phyloP scores from a whole-genome alignment of 2,888 invertebrate species.

The Bellardia pandia region DNA sequence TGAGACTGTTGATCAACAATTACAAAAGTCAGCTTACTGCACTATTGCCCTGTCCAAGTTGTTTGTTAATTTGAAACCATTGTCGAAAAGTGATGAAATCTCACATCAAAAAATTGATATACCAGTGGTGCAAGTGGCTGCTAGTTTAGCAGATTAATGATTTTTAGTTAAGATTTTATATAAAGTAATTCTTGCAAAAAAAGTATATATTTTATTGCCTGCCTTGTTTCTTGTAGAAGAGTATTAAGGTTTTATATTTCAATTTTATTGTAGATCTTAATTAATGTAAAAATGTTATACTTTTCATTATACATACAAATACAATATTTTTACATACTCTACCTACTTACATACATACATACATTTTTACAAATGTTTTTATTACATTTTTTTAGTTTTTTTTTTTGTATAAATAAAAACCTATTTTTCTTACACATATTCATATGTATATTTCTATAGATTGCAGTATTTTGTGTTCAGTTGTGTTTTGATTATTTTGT shows the following conservation, averaged over 20 bases:
- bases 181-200: conserved; percentile 4
- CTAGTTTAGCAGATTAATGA: conserved; percentile 77
- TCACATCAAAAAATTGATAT: conserved; percentile 72
- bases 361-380: conserved; percentile 35
- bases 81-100: conserved; percentile 74
- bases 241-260: conserved; percentile 44
- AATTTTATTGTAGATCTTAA: conserved; percentile 37
- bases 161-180: conserved; percentile 20
- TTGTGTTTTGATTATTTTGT: no score
- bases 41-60: conserved; percentile 86
- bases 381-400: conserved; percentile 17
- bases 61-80: conserved; percentile 78
- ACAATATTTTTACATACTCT: conserved; percentile 42
- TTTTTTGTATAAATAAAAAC: conserved; percentile 38
- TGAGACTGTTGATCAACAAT: conserved; percentile 88
- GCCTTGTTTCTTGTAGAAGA: background rate
- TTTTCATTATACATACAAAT: conserved; percentile 25
- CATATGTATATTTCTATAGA: no score
- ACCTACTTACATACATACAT: background rate
- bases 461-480: no score
- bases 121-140: conserved; percentile 75
- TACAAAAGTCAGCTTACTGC: conserved; percentile 89
- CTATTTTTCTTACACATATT: background rate
- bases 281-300: conserved; percentile 45
- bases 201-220: background rate